These are phyloP conservation scores for Sitophilus oryzae DNA, from an alignment of 1,140 invertebrate species.

Conservation along the genomic window DNA sequence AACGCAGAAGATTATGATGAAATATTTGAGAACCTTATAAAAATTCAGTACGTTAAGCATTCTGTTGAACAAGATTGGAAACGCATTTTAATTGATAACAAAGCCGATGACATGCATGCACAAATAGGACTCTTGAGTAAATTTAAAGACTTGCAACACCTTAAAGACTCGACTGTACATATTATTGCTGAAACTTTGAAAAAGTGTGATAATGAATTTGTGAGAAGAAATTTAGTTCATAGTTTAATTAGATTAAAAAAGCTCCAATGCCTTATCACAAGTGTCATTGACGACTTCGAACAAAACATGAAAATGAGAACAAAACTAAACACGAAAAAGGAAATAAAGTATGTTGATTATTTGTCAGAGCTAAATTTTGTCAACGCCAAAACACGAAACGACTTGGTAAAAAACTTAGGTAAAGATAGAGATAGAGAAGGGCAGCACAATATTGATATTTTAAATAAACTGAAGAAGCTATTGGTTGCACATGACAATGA, in stretches of 20 bases:
- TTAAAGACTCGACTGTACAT: conserved; percentile 25
- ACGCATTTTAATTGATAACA: conserved; percentile 28
- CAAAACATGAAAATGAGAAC: conserved; percentile 29
- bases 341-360: conserved; percentile 34
- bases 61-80: conserved; percentile 32
- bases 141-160: conserved; percentile 30
- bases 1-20: conserved; percentile 30
- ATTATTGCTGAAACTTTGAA: conserved; percentile 24
- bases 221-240: conserved; percentile 31
- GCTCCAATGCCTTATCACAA: conserved; percentile 31
- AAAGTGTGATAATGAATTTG: conserved; percentile 27
- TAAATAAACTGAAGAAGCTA: conserved; percentile 29
- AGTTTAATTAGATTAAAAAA: conserved; percentile 31
- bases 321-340: conserved; percentile 25
- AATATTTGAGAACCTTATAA: conserved; percentile 27
- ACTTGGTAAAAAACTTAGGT: conserved; percentile 24
- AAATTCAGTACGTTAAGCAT: conserved; percentile 28
- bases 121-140: conserved; percentile 31
- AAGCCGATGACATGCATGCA: conserved; percentile 23
- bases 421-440: conserved; percentile 26
- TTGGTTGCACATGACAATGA: conserved; percentile 20
- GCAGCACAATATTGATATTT: conserved; percentile 24
- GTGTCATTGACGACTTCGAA: conserved; percentile 30
- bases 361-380: conserved; percentile 26
- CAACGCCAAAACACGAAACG: conserved; percentile 20